Percentiles rank a stretch among this genome's conserved stretches.
These are phyloP conservation scores for Caerostris darwini DNA, from an alignment of 1,140 invertebrate species.

Conservation along the genomic window DNA sequence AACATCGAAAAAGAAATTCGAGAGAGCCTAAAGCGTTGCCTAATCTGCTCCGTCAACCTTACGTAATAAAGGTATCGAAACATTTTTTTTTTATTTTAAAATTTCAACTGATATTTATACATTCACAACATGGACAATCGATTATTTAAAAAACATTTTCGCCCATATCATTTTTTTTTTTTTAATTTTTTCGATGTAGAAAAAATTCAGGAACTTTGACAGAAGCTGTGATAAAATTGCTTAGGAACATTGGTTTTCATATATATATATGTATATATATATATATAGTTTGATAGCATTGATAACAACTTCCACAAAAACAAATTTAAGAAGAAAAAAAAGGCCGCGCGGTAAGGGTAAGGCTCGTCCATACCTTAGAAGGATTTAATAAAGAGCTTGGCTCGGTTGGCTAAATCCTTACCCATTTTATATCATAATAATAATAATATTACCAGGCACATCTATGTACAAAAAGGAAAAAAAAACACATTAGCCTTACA, in stretches of 20 bases:
- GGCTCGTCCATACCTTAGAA: conserved; percentile 21
- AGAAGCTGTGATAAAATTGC: conserved; percentile 74
- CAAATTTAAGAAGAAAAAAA: conserved; percentile 30
- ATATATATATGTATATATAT: conserved; percentile 37
- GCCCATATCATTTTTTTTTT: conserved; percentile 71
- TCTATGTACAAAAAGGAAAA: conserved; percentile 71
- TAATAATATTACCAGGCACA: conserved; percentile 31
- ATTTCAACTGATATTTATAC: conserved; percentile 78
- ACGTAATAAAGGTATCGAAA: conserved; percentile 76
- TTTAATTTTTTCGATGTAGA: conserved; percentile 78
- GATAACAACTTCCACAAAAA: conserved; percentile 60
- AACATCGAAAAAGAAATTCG: neutral
- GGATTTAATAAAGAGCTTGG: conserved; percentile 55
- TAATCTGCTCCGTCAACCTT: conserved; percentile 64
- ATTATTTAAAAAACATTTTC: conserved; percentile 77
- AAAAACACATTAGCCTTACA: conserved; percentile 65
- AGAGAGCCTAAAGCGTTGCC: conserved; percentile 71
- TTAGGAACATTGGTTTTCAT: conserved; percentile 75
- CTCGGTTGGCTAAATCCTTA: conserved; percentile 38
- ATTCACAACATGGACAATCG: conserved; percentile 76
- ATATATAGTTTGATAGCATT: conserved; percentile 77
- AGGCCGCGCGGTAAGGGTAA: conserved; percentile 64
- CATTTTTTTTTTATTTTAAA: conserved; percentile 70
- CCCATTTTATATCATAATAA: conserved; percentile 45
- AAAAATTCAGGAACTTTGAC: conserved; percentile 78